These are phyloP conservation scores for Lycophotia porphyrea DNA, from an alignment of 2,888 invertebrate genomes.

Conservation along the genomic window DNA sequence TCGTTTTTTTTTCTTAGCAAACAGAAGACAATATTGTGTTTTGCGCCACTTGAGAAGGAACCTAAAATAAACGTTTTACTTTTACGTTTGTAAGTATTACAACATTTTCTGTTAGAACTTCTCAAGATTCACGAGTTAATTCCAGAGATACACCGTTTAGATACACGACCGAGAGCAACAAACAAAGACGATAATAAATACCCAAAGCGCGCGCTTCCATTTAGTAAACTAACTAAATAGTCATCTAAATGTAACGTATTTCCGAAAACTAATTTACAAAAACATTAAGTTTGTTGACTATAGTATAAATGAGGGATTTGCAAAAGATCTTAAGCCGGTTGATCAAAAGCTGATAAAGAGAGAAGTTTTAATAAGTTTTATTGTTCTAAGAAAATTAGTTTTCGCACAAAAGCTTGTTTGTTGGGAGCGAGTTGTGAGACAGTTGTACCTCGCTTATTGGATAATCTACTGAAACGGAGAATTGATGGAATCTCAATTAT, in stretches of 20 bases:
- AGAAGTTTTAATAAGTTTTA: constrained; percentile 14
- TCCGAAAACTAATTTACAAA: neutral
- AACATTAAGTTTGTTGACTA: neutral
- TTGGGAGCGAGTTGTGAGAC: neutral
- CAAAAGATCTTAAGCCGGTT: neutral
- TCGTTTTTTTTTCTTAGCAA: neutral
- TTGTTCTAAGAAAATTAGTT: constrained; percentile 3
- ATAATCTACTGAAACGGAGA: neutral
- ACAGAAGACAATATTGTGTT: neutral
- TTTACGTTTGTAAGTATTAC: neutral
- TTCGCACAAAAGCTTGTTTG: constrained; percentile 1
- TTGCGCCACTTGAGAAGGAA: neutral
- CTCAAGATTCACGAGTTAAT: constrained; percentile 6
- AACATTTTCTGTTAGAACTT: neutral
- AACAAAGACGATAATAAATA: constrained; percentile 30
- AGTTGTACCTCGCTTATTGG: neutral
- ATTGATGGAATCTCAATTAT: neutral
- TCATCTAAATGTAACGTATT: constrained; percentile 6
- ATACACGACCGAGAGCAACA: constrained; percentile 18
- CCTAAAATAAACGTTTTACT: neutral
- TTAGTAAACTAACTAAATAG: constrained; percentile 9
- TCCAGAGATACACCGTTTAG: constrained; percentile 8
- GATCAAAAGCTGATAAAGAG: constrained; percentile 3
- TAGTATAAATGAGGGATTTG: constrained; percentile 3
- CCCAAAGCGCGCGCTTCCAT: neutral